phyloP scores from a whole-genome alignment of 2,888 invertebrate genomes.

The Zaprionus bogoriensis region DNA sequence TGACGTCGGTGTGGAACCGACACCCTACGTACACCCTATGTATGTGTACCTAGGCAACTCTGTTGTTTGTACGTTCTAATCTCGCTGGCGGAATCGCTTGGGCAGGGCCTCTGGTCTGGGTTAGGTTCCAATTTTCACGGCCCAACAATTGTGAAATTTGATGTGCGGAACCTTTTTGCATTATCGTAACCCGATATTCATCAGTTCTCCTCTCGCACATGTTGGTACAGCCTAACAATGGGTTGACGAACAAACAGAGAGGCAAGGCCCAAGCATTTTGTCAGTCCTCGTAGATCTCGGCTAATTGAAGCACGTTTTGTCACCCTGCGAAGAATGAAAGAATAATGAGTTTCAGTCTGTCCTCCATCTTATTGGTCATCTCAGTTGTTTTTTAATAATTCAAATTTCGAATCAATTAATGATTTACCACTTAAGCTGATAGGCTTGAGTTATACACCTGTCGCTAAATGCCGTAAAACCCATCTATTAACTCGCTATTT shows the following conservation, averaged over 20 bases:
- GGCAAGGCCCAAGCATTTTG: conserved; percentile 15
- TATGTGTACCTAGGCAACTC: not conserved
- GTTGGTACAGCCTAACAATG: conserved; percentile 14
- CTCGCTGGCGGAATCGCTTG: conserved; percentile 19
- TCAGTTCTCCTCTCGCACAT: conserved; percentile 26
- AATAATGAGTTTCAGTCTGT: not conserved
- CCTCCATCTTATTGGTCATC: too few species aligned
- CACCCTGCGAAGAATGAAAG: conserved; percentile 4
- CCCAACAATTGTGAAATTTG: conserved; percentile 43
- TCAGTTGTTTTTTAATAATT: too few species aligned
- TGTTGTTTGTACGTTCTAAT: conserved; percentile 19
- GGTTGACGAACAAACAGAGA: not conserved
- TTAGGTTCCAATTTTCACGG: conserved; percentile 36
- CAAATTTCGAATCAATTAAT: not conserved
- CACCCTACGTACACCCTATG: too few species aligned
- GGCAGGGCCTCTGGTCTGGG: too few species aligned
- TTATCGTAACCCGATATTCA: conserved; percentile 46
- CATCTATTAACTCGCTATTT: conserved; percentile 13
- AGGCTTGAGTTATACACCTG: not conserved
- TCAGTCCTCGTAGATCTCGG: conserved; percentile 15
- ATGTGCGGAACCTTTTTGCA: conserved; percentile 22
- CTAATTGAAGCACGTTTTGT: conserved; percentile 37
- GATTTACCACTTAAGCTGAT: not conserved
- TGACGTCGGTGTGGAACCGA: too few species aligned
- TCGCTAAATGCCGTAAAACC: conserved; percentile 2